Conservation (phyloP, 2,888 invertebrate genomes). For the Stenoptilia bipunctidactyla region DNA sequence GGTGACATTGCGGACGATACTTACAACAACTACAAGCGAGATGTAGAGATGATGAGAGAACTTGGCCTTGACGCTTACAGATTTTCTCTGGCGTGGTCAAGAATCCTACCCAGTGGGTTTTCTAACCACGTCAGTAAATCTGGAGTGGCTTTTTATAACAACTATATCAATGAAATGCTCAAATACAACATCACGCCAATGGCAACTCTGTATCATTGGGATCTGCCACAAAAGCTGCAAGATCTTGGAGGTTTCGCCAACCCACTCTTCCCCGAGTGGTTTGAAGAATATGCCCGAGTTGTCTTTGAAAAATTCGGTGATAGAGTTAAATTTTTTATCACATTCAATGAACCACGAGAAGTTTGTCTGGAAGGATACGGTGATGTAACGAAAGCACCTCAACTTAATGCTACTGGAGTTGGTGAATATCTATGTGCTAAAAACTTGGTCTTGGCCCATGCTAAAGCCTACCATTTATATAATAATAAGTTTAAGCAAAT, state of each 20-base stretch:
- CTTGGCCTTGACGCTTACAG: slow-evolving; percentile 57
- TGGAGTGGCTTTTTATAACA: slow-evolving; percentile 75
- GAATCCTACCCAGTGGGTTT: slow-evolving; percentile 72
- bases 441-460: slow-evolving; percentile 65
- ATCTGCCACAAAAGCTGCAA: slow-evolving; percentile 63
- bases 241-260: slow-evolving; percentile 66
- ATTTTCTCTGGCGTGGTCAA: slow-evolving; percentile 73
- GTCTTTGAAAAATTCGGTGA: slow-evolving; percentile 54
- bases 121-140: slow-evolving; percentile 59
- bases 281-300: slow-evolving; percentile 55
- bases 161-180: slow-evolving; percentile 72
- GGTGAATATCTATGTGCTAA: slow-evolving; percentile 65
- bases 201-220: slow-evolving; percentile 69
- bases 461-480: slow-evolving; percentile 47
- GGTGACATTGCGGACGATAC: slow-evolving; percentile 72
- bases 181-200: slow-evolving; percentile 73
- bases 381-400: slow-evolving; percentile 28
- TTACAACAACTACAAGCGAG: slow-evolving; percentile 73
- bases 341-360: slow-evolving; percentile 69
- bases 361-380: slow-evolving; percentile 57
- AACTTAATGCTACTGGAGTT: slow-evolving; percentile 42
- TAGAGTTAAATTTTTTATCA: slow-evolving; percentile 67
- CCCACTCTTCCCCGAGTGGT: slow-evolving; percentile 49
- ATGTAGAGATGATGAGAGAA: slow-evolving; percentile 54
- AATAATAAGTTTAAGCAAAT: slow-evolving; percentile 33